Evolutionary conservation across 2,113 vertebrate species (phyloP), one percentile per base, ranked within the genome.

Genomic region (Narcine bancroftii): DNA sequence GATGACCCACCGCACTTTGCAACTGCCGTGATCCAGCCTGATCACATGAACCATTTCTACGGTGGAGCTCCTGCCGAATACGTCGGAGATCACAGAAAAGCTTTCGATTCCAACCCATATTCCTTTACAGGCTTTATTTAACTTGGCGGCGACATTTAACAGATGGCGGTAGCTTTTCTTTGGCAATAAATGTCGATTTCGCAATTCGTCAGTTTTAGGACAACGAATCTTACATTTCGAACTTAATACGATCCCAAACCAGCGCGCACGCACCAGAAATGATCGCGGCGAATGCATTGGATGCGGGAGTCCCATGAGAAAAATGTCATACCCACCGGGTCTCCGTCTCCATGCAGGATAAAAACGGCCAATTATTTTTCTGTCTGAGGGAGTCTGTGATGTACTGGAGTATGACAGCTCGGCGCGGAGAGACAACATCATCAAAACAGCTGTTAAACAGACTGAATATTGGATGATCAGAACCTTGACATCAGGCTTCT

Each of bases 321-420:
- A 93, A 94, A 93, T 92, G 33, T 0, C 2, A 13, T 93, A 96
- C 95, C 95, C 96, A 92, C 76, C 93, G 95, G 96, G 93, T 94
- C 93, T 53, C 1, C 87, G 71, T 94, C 94, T 94, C 93, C 93
- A 93, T 92, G 94, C 92, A 93, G 71, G 6, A 92, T 93, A 93
- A 94, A 96, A 95, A 95, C 93, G 94, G 95, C 93, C 95, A 96
- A 96, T 97, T 97, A 96, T 96, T 97, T 97, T 97, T 97, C 96
- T 96, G 94, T 96, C 94, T 97, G 95, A 96, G 95, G 93, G 95
- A 95, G 94, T 93, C 94, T 94, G 96, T 97, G 96, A 97, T 96
- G 95, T 95, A 95, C 94, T 94, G 94, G 93, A 93, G 94, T 96
- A 93, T 95, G 96, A 96, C 96, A 97, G 95, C 93, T 93, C 93